A percentile compares a stretch with the other conserved stretches of the same genome.
phyloP scores from a whole-genome alignment of 2,888 invertebrate species.

The Toxonevra muliebris region DNA sequence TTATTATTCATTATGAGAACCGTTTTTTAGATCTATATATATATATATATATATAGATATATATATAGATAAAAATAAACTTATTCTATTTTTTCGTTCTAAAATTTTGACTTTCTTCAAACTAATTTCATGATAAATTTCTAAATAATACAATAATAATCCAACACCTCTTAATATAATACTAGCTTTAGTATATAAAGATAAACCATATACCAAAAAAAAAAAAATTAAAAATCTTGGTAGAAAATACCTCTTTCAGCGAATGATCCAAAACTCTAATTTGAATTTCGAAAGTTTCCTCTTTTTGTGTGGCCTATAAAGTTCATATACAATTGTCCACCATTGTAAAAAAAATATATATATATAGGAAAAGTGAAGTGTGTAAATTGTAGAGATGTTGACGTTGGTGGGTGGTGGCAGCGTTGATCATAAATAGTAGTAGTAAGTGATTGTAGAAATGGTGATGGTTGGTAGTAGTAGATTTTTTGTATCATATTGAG shows the following conservation, averaged over 20 bases:
- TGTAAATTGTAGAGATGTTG: constrained; percentile 14
- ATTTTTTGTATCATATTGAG: background rate
- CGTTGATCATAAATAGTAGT: background rate
- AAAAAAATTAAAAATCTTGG: constrained; percentile 4
- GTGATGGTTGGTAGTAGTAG: background rate
- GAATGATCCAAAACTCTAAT: constrained; percentile 89
- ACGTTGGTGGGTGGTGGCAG: constrained; percentile 11
- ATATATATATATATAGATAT: too few species aligned
- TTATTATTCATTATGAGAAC: too few species aligned
- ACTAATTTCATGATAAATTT: too few species aligned
- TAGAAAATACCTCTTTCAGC: constrained; percentile 87
- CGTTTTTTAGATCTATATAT: too few species aligned
- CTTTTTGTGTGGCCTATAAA: constrained; percentile 90
- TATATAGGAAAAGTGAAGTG: constrained; percentile 8
- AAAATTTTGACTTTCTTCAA: too few species aligned
- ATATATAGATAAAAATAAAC: too few species aligned
- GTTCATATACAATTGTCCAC: background rate
- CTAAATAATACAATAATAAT: background rate
- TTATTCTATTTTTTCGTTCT: too few species aligned
- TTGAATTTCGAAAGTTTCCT: constrained; percentile 92
- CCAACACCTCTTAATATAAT: constrained; percentile 32
- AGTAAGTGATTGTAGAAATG: background rate
- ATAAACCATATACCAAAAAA: constrained; percentile 20
- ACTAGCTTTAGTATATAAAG: constrained; percentile 4
- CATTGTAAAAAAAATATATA: too few species aligned